Base-by-base conservation (phyloP, 1,140 invertebrate species). In the Macrobrachium nipponense region DNA sequence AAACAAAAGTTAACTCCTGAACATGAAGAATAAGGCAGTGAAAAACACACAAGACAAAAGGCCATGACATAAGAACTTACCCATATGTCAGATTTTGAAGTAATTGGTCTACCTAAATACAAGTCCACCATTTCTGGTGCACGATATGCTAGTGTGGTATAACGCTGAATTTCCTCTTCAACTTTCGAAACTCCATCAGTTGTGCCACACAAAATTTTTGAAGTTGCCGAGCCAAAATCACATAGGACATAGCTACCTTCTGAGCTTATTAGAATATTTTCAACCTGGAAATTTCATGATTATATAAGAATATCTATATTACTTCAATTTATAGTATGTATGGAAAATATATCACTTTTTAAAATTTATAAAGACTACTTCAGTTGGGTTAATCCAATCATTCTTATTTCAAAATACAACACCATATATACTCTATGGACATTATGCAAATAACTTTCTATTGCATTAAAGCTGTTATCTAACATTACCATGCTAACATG, bases 101-200 rank as follows among this genome's bases (percentile, higher is more conserved):
- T 96, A 82, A 98, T 97, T 27, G 94, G 92, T 92, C 96, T 96
- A 36, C 95, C 96, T 89, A 93, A 94, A 91, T 98, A 99, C 89
- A 99, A 93, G 92, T 99, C 97, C 51, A 99, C 94, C 98, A 99
- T 98, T 93, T 99, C 98, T 27, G 98, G 98, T 20, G 97, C 94
- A 90, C 97, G 94, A 91, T 99, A 98, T 72, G 96, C 96, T 20
- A 98, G 91, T 1, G 98, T 99, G 7, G 97, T 99, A 91, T 98
- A 98, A 90, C 96, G 96, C 91, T 97, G 95, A 87, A 98, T 96
- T 92, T 98, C 97, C 90, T 98, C 97, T 91, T 98, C 96, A 14
- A 97, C 94, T 20, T 92, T 90, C 79, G 94, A 91, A 10, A 95
- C 94, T 68, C 95, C 95, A 90, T 96, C 94, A 84, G 94, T 92